Evolutionary conservation across 1,140 invertebrate genomes (phyloP), one percentile per base, ranked within the genome.

Genomic region (Trichoplusia ni): DNA sequence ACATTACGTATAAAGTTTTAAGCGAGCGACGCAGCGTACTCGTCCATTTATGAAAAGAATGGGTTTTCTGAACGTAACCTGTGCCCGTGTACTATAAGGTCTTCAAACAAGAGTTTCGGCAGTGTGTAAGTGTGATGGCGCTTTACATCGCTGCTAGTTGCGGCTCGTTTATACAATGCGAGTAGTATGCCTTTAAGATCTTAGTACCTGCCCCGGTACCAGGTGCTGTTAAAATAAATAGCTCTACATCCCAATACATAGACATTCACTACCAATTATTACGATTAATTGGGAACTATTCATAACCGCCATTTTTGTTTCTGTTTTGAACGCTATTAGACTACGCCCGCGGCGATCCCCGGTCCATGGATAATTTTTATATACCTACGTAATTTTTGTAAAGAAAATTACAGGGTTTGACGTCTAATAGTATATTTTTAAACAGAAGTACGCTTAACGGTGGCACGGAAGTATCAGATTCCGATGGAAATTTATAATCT

Each of bases 141-240:
- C n/a, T n/a, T n/a, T n/a, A n/a, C n/a, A n/a, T n/a, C n/a, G n/a
- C n/a, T n/a, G n/a, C n/a, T n/a, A n/a, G n/a, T n/a, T n/a, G n/a
- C n/a, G n/a, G n/a, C n/a, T n/a, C n/a, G n/a, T n/a, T n/a, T n/a
- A n/a, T n/a, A n/a, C n/a, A n/a, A n/a, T n/a, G n/a, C n/a, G n/a
- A n/a, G n/a, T n/a, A n/a, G n/a, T n/a, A n/a, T n/a, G n/a, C n/a
- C n/a, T n/a, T n/a, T n/a, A n/a, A n/a, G n/a, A n/a, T n/a, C n/a
- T n/a, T n/a, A n/a, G n/a, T n/a, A n/a, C n/a, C n/a, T n/a, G n/a
- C n/a, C n/a, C n/a, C n/a, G n/a, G n/a, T n/a, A 59, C 65, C 70
- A 68, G 67, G 67, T 69, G 72, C 53, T 63, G 64, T 66, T 75
- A 44, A 67, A 69, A 75, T 71, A 71, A 71, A 75, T 71, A 71